Evolutionary conservation across 2,888 invertebrate species (phyloP).

Genomic region (Anodontia alba): DNA sequence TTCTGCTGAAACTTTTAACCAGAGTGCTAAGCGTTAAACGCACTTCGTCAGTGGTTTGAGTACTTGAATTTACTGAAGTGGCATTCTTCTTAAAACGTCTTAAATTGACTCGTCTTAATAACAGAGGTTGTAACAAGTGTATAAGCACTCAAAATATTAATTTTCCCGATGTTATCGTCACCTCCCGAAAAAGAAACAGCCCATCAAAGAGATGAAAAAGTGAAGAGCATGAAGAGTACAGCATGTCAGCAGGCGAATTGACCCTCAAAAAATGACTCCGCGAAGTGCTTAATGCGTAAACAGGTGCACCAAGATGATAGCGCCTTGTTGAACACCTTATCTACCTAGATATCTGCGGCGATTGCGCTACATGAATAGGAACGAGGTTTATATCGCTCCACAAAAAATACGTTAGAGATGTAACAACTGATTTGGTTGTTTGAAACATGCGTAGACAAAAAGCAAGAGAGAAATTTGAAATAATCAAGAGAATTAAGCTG

Average conservation of each 20-base stretch:
- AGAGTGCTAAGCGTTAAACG: too few species aligned
- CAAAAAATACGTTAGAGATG: constrained; percentile 39
- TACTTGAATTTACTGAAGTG: neutral
- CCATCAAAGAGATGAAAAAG: constrained; percentile 44
- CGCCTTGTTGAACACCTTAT: constrained; percentile 50
- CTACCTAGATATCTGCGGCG: constrained; percentile 47
- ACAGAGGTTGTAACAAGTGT: constrained; percentile 21
- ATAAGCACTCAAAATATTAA: constrained; percentile 50
- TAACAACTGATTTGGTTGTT: constrained; percentile 32
- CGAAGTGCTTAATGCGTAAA: constrained; percentile 25
- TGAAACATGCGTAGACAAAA: constrained; percentile 18
- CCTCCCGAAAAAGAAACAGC: constrained; percentile 38
- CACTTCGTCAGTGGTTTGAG: constrained; percentile 1
- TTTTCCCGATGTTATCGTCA: constrained; percentile 46
- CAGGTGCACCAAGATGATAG: constrained; percentile 53
- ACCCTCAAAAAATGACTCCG: constrained; percentile 12
- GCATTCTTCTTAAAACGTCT: neutral
- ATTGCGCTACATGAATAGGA: constrained; percentile 49
- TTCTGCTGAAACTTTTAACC: too few species aligned
- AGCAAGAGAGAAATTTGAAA: constrained; percentile 7
- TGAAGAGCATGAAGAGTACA: neutral
- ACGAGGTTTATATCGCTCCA: constrained; percentile 41
- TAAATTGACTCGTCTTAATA: neutral
- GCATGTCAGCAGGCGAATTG: constrained; percentile 14
- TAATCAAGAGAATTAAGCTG: constrained; percentile 3